These are phyloP conservation scores for Leucoptera coffeella DNA, from an alignment of 2,888 invertebrate species.

Conservation along the genomic window DNA sequence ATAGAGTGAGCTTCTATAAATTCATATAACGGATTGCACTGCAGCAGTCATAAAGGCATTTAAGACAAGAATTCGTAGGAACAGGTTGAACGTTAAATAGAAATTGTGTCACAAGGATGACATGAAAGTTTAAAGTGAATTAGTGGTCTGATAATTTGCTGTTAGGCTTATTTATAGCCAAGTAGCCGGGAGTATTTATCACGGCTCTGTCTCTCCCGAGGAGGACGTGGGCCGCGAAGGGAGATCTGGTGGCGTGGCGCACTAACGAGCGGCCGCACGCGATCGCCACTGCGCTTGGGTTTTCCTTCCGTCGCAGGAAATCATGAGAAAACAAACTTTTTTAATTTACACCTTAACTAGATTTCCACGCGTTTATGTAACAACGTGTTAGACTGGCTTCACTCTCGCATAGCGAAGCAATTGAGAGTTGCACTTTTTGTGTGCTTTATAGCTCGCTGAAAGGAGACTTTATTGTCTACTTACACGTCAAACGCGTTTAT, in stretches of 20 bases:
- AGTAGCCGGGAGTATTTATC: neutral
- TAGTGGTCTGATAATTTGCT: no score
- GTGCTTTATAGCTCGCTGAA: constrained; percentile 47
- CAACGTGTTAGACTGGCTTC: constrained; percentile 32
- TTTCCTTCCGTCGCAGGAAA: constrained; percentile 50
- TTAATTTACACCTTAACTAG: constrained; percentile 36
- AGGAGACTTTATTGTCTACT: constrained; percentile 49
- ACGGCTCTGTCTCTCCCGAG: constrained; percentile 3
- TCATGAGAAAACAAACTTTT: constrained; percentile 43
- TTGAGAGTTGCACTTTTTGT: constrained; percentile 52
- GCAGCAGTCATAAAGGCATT: no score
- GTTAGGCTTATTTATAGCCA: no score
- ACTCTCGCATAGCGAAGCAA: constrained; percentile 29
- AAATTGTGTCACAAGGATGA: no score
- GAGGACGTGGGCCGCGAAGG: constrained; percentile 4
- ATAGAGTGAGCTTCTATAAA: no score
- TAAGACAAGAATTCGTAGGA: no score
- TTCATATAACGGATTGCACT: no score
- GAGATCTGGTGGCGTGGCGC: constrained; percentile 11
- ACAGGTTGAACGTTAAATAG: no score
- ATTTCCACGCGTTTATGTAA: constrained; percentile 44
- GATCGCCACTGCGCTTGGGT: constrained; percentile 33
- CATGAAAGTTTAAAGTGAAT: no score
- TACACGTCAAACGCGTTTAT: constrained; percentile 41
- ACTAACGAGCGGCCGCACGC: constrained; percentile 37